A percentile compares a stretch with the other conserved stretches of the same genome.
Conservation (phyloP, 2,113 vertebrate genomes). For the Petromus typicus region DNA sequence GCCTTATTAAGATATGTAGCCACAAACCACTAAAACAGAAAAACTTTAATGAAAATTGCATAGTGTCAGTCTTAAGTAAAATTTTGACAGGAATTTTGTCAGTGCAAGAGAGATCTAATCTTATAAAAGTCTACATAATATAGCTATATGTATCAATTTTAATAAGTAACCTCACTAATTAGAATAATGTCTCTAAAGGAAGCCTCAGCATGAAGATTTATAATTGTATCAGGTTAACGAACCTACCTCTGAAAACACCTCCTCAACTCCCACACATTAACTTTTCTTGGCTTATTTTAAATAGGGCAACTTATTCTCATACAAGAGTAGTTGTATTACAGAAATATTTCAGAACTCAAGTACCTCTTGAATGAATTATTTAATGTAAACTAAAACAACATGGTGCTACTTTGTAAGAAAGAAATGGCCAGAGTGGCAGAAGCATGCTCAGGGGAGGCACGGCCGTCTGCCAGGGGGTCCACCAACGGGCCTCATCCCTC, state of each 20-base stretch:
- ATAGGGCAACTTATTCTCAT: background rate
- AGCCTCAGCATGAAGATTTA: background rate
- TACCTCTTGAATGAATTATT: slow-evolving; percentile 44
- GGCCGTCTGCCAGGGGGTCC: background rate
- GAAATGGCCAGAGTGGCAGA: background rate
- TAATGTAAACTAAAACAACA: background rate
- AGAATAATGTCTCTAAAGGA: slow-evolving; percentile 14
- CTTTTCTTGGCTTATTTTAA: slow-evolving; percentile 19
- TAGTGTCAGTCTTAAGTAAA: background rate
- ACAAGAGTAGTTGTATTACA: background rate
- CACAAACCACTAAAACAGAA: background rate
- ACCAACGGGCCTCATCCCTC: background rate
- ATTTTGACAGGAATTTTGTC: background rate
- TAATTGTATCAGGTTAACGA: background rate
- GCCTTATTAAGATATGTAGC: background rate
- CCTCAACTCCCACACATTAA: background rate
- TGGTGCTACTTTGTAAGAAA: background rate
- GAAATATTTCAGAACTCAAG: background rate
- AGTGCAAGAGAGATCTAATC: background rate
- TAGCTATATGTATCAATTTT: background rate
- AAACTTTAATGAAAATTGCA: background rate
- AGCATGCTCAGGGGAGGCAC: background rate
- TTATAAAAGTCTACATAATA: background rate
- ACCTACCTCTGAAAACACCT: background rate
- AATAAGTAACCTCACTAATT: background rate